phyloP scores from a whole-genome alignment of 1,140 invertebrate species.

The Lordiphosa mommai region DNA sequence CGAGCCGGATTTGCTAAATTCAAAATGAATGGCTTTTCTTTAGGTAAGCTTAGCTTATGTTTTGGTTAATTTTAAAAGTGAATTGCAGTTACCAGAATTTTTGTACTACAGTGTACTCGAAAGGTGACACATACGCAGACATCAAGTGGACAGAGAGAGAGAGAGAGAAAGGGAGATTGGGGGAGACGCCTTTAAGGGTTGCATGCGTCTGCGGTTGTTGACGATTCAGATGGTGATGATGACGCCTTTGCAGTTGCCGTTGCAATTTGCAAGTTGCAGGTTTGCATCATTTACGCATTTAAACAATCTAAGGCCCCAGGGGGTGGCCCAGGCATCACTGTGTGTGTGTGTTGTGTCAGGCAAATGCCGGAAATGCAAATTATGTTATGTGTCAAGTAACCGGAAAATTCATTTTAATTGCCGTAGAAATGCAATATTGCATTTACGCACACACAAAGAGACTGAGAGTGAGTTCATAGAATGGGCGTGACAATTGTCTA shows the following conservation, averaged over 20 bases:
- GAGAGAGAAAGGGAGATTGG: not conserved
- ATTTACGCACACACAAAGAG: conserved; percentile 17
- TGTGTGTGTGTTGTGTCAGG: not conserved
- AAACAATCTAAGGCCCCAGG: conserved; percentile 56
- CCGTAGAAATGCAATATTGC: conserved; percentile 71
- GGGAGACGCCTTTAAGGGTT: conserved; percentile 27
- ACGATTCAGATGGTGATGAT: conserved; percentile 15
- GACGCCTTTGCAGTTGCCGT: conserved; percentile 16
- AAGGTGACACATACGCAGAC: conserved; percentile 38
- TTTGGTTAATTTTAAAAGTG: too few relatives aligned
- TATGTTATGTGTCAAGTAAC: conserved; percentile 80
- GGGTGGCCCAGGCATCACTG: not conserved
- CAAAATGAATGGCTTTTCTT: too few relatives aligned
- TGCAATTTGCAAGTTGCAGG: conserved; percentile 32
- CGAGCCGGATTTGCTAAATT: too few relatives aligned
- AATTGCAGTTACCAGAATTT: too few relatives aligned
- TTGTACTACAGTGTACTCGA: too few relatives aligned
- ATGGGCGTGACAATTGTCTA: too few relatives aligned
- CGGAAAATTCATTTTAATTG: conserved; percentile 79
- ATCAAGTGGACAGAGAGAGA: conserved; percentile 9
- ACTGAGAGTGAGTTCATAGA: not conserved
- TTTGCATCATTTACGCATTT: conserved; percentile 61
- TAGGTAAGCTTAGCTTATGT: too few relatives aligned
- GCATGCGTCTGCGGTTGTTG: conserved; percentile 67
- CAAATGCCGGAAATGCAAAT: conserved; percentile 66